phyloP scores from a whole-genome alignment of 64 coral and sea anemone genomes.

The Pocillopora damicornis region DNA sequence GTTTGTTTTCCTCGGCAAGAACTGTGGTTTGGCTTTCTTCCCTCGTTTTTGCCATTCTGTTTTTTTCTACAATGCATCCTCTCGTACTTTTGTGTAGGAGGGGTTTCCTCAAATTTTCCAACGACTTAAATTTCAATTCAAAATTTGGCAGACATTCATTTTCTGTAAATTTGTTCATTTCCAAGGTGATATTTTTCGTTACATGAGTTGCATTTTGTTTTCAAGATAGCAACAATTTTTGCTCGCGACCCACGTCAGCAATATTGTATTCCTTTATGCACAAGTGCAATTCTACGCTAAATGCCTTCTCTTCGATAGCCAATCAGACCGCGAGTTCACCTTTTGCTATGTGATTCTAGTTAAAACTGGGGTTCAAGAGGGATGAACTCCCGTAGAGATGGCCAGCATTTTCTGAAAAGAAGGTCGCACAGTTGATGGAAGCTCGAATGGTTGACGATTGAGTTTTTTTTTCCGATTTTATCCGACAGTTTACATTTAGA shows the following conservation, averaged over 20 bases:
- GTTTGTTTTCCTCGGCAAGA: too few species aligned
- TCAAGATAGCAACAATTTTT: not conserved
- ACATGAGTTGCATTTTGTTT: not conserved
- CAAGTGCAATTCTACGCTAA: not conserved
- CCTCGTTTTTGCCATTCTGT: too few species aligned
- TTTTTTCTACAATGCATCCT: not conserved
- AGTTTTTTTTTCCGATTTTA: too few species aligned
- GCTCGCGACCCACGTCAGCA: not conserved
- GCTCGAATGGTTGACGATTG: too few species aligned
- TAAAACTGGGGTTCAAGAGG: too few species aligned
- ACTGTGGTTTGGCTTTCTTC: too few species aligned
- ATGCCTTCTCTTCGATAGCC: not conserved
- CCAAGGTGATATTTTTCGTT: not conserved
- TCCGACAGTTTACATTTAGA: too few species aligned
- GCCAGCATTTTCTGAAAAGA: too few species aligned
- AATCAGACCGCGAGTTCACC: not conserved
- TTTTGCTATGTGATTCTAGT: conserved; percentile 2
- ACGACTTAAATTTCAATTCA: conserved; percentile 6
- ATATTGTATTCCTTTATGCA: not conserved
- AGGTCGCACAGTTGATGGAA: too few species aligned
- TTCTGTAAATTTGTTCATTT: not conserved
- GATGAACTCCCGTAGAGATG: too few species aligned
- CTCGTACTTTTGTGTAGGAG: not conserved
- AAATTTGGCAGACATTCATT: not conserved
- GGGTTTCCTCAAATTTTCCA: too few species aligned